Percentiles rank a stretch among this genome's conserved stretches.
phyloP scores from a whole-genome alignment of 2,113 vertebrate species.

The Brachyhypopomus occidentalis region DNA sequence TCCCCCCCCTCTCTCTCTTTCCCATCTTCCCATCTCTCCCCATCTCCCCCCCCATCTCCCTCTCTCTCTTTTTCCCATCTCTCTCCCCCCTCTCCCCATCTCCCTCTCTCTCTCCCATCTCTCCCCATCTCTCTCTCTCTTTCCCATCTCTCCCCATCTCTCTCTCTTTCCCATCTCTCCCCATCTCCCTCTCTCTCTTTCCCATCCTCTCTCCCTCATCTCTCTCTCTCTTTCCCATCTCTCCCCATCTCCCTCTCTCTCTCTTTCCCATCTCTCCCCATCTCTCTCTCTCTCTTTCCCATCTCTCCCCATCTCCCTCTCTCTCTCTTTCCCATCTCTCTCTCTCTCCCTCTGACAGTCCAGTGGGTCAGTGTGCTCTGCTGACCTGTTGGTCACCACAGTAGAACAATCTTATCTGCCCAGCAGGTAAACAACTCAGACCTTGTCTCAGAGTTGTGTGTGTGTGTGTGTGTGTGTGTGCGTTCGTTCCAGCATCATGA shows the following conservation, averaged over 20 bases:
- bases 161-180: neutral
- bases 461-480: neutral
- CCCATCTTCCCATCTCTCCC: slow-evolving; percentile 38
- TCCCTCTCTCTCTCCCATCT: slow-evolving; percentile 41
- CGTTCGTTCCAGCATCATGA: slow-evolving; percentile 22
- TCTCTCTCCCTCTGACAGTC: slow-evolving; percentile 29
- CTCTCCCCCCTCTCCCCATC: neutral
- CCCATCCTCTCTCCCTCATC: slow-evolving; percentile 27
- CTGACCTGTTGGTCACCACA: slow-evolving; percentile 38
- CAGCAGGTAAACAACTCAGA: slow-evolving; percentile 44
- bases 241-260: slow-evolving; percentile 20
- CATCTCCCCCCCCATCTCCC: too few species aligned
- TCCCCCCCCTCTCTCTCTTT: slow-evolving; percentile 40
- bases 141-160: too few species aligned
- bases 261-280: too few species aligned
- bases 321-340: slow-evolving; percentile 36
- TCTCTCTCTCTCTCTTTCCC: neutral
- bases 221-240: neutral
- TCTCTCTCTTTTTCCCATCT: neutral
- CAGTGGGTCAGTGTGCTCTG: slow-evolving; percentile 13
- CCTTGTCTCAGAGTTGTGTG: slow-evolving; percentile 29
- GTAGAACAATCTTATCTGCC: slow-evolving; percentile 29
- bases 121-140: slow-evolving; percentile 35
- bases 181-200: slow-evolving; percentile 27
- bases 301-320: slow-evolving; percentile 15